Evolutionary conservation across 2,797 vertebrate species (phyloP), one percentile per base, ranked within the genome.

Genomic region (Coreius guichenoti): DNA sequence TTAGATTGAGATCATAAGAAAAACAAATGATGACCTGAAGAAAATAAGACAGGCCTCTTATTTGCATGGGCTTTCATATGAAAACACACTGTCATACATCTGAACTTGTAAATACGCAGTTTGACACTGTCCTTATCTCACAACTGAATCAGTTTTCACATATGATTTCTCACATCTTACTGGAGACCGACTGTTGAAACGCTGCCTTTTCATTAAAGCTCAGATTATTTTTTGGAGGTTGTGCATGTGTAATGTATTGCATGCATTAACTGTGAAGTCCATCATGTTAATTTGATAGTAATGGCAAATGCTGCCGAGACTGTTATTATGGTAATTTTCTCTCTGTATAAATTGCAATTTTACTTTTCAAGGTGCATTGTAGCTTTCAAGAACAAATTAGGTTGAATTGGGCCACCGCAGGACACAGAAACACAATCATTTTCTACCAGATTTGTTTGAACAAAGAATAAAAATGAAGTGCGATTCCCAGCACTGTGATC

Each of bases 261-360:
- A 23, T 63, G 39, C 43, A 74, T 83, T 75, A 76, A 76, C 81
- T 49, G 4, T 0, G 0, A 80, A 13, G 6, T 45, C 49, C 33
- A 47, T 56, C 17, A n/a, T 58, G 74, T 33, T 47, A 17, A 70
- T 56, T 76, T 16, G 1, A 54, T 51, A 73, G 39, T 31, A 19
- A 19, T n/a, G 21, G 0, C 19, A 31, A 33, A 65, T 23, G 39
- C 2, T 14, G 19, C 16, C 2, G 11, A 82, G 73, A 51, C 82
- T 12, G 23, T 68, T 11, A 43, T 84, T 77, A 76, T 68, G 33
- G 4, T 19, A 77, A 78, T 77, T 54, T 76, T 68, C 45, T 39
- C 14, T 83, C 16, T 54, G n/a, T 54, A 54, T 29, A 67, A 67
- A 77, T 26, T 21, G 73, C 49, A 58, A 1, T 78, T 84, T 36